Evolutionary conservation across 2,113 vertebrate genomes (phyloP), one percentile per base, ranked within the genome.

Genomic region (Hipposideros armiger): DNA sequence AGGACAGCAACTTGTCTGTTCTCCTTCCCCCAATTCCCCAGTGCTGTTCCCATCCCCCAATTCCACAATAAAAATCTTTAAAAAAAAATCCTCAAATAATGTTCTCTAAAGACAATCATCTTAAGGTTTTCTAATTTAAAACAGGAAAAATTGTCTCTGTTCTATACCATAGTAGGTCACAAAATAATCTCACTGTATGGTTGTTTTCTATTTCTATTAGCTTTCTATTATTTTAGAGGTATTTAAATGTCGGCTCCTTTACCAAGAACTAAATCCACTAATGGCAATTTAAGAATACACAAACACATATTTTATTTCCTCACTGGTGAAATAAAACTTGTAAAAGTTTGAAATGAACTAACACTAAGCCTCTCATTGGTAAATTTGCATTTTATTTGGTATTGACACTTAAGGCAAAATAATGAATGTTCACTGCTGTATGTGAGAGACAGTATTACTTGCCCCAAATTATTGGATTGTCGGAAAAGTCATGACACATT

Each of bases 81-180:
- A 36, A 36, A 47, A 78, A 62, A 62, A 45, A 62, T 76, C 80
- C 64, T 98, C 95, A 97, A 96, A 95, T 92, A 97, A 98, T 62
- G 7, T 81, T 96, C 91, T 89, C 47, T 98, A 95, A 96, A 99
- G 99, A 99, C 98, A 99, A 99, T 99, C 98, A 70, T 94, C 97
- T 96, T 95, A 87, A 74, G 32, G 74, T 97, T 98, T 2, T 0
- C 94, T 96, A 58, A 72, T 97, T 98, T 97, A 97, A 98, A 98
- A 98, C 93, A 98, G 97, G 93, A 98, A 36, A 3, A 98, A 97
- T 56, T 19, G 10, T 19, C 2, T 56, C 20, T 91, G 28, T 64
- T 78, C 30, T 54, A 47, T 1, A 30, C 26, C 5, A 19, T 28
- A 60, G 7, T 40, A n/a, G 4, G 89, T 88, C 91, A 98, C 89